These are phyloP conservation scores for Tenualosa thibaudeaui DNA, from an alignment of 2,797 vertebrate species.

Conservation along the genomic window DNA sequence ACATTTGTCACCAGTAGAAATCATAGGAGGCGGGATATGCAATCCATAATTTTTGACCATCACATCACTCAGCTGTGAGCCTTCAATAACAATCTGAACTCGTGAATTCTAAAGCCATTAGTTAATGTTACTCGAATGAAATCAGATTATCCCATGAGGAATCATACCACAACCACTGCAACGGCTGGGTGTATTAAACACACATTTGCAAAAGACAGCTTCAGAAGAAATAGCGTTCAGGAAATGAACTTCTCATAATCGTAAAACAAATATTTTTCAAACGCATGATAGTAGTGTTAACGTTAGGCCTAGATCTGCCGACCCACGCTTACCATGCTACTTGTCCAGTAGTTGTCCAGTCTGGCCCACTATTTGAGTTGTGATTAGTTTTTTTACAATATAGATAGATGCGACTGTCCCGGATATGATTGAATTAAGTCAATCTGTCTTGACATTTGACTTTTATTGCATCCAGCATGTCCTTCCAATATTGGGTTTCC, in stretches of 20 bases:
- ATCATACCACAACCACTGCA: neutral
- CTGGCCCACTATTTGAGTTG: neutral
- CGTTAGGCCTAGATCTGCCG: neutral
- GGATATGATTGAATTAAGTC: neutral
- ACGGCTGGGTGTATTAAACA: no score
- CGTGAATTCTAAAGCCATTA: neutral
- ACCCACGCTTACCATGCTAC: neutral
- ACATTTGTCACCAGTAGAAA: neutral
- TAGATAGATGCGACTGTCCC: neutral
- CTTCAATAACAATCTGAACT: neutral
- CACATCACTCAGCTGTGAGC: neutral
- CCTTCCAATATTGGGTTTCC: constrained; percentile 2
- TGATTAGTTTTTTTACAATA: neutral
- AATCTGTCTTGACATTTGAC: neutral
- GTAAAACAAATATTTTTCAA: no score
- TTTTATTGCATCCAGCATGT: constrained; percentile 12
- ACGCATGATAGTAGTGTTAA: no score
- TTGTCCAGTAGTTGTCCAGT: neutral
- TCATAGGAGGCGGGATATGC: neutral
- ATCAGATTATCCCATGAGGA: no score
- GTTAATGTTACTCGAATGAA: neutral
- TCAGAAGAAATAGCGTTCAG: no score
- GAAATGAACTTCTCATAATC: no score
- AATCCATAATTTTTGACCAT: neutral
- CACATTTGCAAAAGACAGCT: neutral